These are phyloP conservation scores for Mylabris phalerata DNA, from an alignment of 1,140 invertebrate genomes.

Conservation along the genomic window DNA sequence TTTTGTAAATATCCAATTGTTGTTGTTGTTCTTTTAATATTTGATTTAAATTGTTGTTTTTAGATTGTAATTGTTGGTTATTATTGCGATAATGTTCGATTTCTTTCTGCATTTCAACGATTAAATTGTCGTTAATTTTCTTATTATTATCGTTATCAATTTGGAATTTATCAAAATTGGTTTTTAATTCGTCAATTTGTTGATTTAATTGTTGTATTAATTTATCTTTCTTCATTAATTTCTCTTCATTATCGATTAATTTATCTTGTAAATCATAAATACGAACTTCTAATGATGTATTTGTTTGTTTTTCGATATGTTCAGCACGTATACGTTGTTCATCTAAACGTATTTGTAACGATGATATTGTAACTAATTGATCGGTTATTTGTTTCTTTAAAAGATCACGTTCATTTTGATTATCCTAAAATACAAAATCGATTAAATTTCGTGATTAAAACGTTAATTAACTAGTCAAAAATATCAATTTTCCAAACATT, in stretches of 20 bases:
- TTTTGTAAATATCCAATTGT: conserved; percentile 43
- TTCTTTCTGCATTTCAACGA: conserved; percentile 51
- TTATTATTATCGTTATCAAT: conserved; percentile 44
- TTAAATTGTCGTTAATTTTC: conserved; percentile 44
- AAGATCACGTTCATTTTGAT: conserved; percentile 69
- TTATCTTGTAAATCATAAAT: conserved; percentile 58
- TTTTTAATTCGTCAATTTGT: conserved; percentile 42
- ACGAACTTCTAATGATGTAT: conserved; percentile 56
- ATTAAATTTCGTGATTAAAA: too few species aligned
- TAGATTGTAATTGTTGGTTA: conserved; percentile 48
- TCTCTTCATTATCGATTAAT: conserved; percentile 50
- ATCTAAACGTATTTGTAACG: conserved; percentile 68
- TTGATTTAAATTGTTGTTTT: conserved; percentile 47
- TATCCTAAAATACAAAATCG: conserved; percentile 51
- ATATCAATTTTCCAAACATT: too few species aligned
- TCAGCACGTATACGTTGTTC: conserved; percentile 67
- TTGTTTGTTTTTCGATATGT: conserved; percentile 59
- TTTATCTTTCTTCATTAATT: conserved; percentile 51
- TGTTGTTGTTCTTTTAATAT: conserved; percentile 50
- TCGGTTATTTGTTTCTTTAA: conserved; percentile 72
- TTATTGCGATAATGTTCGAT: conserved; percentile 49
- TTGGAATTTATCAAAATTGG: conserved; percentile 47
- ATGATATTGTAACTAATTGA: conserved; percentile 70
- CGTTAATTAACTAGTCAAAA: too few species aligned
- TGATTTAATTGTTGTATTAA: conserved; percentile 49